Conservation (phyloP, 2,888 invertebrate species). For the Seira musarum region DNA sequence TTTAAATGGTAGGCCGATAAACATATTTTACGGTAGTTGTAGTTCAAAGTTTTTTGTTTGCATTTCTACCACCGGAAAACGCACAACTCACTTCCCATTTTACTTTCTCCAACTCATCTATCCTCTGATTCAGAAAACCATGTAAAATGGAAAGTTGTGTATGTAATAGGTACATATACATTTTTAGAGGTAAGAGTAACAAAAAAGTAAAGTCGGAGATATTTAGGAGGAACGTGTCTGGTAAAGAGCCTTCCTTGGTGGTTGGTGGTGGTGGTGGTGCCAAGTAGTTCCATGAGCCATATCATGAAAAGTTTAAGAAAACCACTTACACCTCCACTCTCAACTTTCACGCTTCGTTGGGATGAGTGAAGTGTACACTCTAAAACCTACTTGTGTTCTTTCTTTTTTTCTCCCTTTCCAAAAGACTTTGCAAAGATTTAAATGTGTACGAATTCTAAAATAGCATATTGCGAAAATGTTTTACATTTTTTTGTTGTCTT, state of each 20-base stretch:
- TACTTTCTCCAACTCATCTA: too few relatives aligned
- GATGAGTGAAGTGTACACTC: not conserved
- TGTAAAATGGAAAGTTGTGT: not conserved
- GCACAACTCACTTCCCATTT: not conserved
- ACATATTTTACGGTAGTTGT: not conserved
- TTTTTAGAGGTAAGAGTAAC: too few relatives aligned
- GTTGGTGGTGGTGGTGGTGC: too few relatives aligned
- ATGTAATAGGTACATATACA: not conserved
- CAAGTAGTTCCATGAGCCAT: not conserved
- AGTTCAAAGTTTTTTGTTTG: not conserved
- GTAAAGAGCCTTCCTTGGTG: too few relatives aligned
- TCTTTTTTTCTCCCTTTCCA: too few relatives aligned
- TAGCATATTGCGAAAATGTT: not conserved
- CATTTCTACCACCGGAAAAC: not conserved
- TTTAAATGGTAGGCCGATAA: not conserved
- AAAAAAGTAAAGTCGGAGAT: too few relatives aligned
- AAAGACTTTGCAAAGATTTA: too few relatives aligned
- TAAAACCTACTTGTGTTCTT: not conserved
- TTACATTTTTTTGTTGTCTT: not conserved
- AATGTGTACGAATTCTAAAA: not conserved
- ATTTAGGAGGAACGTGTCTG: too few relatives aligned
- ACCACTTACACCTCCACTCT: constrained; percentile 42
- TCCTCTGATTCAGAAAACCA: too few relatives aligned
- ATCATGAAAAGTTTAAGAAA: constrained; percentile 20
- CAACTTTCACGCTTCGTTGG: constrained; percentile 39